phyloP scores from a whole-genome alignment of 2,888 invertebrate species.

The Papilio elwesi region DNA sequence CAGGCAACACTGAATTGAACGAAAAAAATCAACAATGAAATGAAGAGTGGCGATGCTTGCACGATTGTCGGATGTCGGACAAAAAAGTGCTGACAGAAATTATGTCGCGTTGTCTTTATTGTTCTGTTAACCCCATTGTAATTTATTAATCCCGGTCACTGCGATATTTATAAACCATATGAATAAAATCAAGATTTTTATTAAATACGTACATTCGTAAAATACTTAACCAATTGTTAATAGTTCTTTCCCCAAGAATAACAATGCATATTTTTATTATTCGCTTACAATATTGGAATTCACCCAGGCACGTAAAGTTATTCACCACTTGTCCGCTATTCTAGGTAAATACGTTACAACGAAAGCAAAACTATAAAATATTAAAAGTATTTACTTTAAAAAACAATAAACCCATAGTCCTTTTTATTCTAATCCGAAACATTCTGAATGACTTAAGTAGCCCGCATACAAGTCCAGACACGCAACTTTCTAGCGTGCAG shows the following conservation, averaged over 20 bases:
- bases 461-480: conserved; percentile 42
- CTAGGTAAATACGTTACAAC: too few species aligned
- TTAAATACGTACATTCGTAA: not conserved
- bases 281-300: too few species aligned
- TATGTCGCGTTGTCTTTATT: conserved; percentile 11
- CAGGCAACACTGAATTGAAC: conserved; percentile 48
- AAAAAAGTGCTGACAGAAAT: conserved; percentile 15
- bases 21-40: conserved; percentile 46
- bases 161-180: too few species aligned
- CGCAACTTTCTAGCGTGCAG: conserved; percentile 66
- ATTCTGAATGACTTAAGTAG: conserved; percentile 29
- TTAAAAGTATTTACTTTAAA: not conserved
- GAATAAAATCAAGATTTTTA: too few species aligned
- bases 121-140: conserved; percentile 22
- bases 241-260: too few species aligned
- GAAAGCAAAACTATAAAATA: not conserved
- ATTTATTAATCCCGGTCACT: not conserved
- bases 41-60: conserved; percentile 37
- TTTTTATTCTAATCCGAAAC: not conserved
- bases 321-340: too few species aligned
- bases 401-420: not conserved
- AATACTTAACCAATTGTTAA: too few species aligned
- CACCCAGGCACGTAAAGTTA: too few species aligned
- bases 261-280: too few species aligned
- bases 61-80: conserved; percentile 21